Evolutionary conservation across 2,797 vertebrate species (phyloP).

Genomic region (Phoeniculus purpureus): DNA sequence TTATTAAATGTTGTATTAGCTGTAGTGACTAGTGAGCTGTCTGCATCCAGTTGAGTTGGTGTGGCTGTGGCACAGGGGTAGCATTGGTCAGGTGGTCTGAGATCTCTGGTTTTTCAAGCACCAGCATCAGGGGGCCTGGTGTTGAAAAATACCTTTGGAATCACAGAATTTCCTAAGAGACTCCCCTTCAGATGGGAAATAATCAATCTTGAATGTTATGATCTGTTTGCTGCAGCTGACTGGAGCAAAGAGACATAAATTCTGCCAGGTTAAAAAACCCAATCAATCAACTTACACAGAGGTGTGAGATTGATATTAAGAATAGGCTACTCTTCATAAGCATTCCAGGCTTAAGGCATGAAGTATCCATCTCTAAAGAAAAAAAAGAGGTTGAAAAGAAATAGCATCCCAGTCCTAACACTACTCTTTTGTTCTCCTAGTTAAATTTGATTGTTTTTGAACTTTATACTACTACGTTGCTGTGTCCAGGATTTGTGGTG

Average conservation of each 20-base stretch:
- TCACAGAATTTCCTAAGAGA: neutral
- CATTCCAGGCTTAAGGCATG: neutral
- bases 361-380: neutral
- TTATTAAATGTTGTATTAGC: neutral
- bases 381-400: neutral
- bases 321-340: neutral
- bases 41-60: neutral
- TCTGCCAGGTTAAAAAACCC: neutral
- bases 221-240: neutral
- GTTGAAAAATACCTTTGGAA: neutral
- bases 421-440: neutral
- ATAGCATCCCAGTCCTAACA: accelerated
- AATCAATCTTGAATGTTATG: neutral
- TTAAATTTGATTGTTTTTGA: neutral
- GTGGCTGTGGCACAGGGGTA: neutral
- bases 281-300: neutral
- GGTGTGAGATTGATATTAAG: neutral
- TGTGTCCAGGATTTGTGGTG: neutral
- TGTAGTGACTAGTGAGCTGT: neutral
- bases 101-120: neutral
- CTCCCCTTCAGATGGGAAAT: neutral
- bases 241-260: neutral
- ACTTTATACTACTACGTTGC: neutral
- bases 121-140: conserved; percentile 16
- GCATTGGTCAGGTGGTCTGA: neutral